A percentile compares a stretch with the other conserved stretches of the same genome.
Conservation (phyloP, 2,113 vertebrate genomes). For the Brachypteracias leptosomus region DNA sequence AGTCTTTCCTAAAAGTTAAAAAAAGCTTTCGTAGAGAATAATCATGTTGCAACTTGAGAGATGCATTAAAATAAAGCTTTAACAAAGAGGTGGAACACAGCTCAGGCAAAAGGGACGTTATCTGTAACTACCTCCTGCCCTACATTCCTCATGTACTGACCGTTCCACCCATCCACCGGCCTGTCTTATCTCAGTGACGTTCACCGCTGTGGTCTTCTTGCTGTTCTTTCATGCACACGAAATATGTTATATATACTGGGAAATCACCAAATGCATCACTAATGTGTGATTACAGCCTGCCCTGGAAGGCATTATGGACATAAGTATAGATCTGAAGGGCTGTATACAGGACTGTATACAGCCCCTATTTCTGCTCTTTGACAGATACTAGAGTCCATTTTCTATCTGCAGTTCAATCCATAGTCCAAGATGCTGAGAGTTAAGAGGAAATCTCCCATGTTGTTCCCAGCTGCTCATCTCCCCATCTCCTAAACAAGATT, state of each 20-base stretch:
- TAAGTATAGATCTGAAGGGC: not conserved
- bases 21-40: not conserved
- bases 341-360: not conserved
- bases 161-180: not conserved
- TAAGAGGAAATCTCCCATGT: not conserved
- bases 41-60: not conserved
- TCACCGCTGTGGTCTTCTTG: not conserved
- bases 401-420: not conserved
- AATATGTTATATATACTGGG: not conserved
- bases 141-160: not conserved
- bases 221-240: not conserved
- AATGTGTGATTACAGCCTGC: not conserved
- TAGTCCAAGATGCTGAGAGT: not conserved
- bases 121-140: not conserved
- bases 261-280: not conserved
- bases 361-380: not conserved
- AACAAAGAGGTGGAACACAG: not conserved
- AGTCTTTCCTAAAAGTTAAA: not conserved
- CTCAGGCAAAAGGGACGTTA: not conserved
- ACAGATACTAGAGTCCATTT: not conserved
- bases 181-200: not conserved
- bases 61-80: not conserved
- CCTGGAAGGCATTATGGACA: not conserved
- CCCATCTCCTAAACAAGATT: not conserved
- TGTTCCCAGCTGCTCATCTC: not conserved